Conservation (phyloP, 2,888 invertebrate species). For the Lycophotia porphyrea region DNA sequence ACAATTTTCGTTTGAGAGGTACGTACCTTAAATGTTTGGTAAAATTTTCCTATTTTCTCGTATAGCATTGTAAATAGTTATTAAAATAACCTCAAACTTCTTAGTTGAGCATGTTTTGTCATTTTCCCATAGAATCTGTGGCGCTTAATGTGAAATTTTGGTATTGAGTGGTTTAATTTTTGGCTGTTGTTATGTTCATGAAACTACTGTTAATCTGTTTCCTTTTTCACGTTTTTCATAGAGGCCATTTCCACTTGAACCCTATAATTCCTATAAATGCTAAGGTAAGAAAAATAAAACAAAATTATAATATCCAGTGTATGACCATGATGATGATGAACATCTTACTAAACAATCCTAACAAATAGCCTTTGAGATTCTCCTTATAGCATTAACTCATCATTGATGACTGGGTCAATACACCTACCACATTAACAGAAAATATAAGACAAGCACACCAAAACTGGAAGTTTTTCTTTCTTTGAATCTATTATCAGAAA, state of each 20-base stretch:
- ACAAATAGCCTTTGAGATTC: background rate
- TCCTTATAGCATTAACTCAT: background rate
- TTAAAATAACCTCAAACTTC: constrained; percentile 55
- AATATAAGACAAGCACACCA: background rate
- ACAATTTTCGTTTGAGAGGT: constrained; percentile 40
- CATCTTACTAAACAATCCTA: background rate
- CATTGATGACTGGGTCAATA: background rate
- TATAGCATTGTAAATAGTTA: constrained; percentile 38
- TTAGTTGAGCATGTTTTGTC: constrained; percentile 1
- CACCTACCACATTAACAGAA: background rate
- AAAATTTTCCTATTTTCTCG: constrained; percentile 20
- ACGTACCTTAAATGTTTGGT: constrained; percentile 34
- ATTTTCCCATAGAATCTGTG: background rate
- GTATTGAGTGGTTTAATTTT: background rate
- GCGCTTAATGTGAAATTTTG: background rate
- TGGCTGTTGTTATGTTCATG: constrained; percentile 1
- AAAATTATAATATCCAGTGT: too few relatives aligned
- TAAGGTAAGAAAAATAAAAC: background rate
- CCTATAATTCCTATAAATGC: background rate
- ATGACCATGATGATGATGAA: background rate
- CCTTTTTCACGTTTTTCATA: background rate
- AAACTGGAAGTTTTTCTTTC: too few relatives aligned
- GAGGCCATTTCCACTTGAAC: background rate
- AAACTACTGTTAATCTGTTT: constrained; percentile 6
- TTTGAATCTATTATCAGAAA: background rate